These are phyloP conservation scores for Miltochrista miniata DNA, from an alignment of 2,888 invertebrate species.

Conservation along the genomic window DNA sequence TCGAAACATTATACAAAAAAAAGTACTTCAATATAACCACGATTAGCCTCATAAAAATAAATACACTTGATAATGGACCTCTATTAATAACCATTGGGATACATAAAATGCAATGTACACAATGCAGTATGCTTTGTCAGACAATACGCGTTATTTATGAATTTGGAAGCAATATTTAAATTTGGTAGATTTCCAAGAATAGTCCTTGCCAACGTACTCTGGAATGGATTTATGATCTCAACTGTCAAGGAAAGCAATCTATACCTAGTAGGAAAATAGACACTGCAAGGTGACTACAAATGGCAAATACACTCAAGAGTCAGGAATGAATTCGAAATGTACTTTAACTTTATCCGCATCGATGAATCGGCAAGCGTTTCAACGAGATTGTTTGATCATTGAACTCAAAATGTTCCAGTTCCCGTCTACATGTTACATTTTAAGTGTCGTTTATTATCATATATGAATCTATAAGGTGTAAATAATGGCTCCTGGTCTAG, in stretches of 20 bases:
- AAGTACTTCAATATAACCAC: too few species aligned
- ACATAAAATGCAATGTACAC: constrained; percentile 28
- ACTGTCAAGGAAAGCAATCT: constrained; percentile 42
- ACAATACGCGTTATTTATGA: constrained; percentile 63
- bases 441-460: too few species aligned
- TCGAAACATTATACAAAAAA: too few species aligned
- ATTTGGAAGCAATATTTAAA: constrained; percentile 70
- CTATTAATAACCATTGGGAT: too few species aligned
- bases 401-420: background rate
- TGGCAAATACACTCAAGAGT: constrained; percentile 37
- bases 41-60: too few species aligned
- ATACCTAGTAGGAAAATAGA: constrained; percentile 15
- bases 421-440: too few species aligned
- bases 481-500: too few species aligned
- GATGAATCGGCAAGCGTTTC: constrained; percentile 23
- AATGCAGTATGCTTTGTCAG: constrained; percentile 56
- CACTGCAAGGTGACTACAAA: constrained; percentile 29
- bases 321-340: constrained; percentile 34
- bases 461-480: too few species aligned
- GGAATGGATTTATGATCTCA: constrained; percentile 63
- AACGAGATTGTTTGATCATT: constrained; percentile 8
- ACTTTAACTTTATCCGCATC: constrained; percentile 26
- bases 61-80: too few species aligned
- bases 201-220: constrained; percentile 67
- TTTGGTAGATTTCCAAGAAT: constrained; percentile 72